Conservation (phyloP, 2,797 vertebrate genomes). For the Merluccius polli region DNA sequence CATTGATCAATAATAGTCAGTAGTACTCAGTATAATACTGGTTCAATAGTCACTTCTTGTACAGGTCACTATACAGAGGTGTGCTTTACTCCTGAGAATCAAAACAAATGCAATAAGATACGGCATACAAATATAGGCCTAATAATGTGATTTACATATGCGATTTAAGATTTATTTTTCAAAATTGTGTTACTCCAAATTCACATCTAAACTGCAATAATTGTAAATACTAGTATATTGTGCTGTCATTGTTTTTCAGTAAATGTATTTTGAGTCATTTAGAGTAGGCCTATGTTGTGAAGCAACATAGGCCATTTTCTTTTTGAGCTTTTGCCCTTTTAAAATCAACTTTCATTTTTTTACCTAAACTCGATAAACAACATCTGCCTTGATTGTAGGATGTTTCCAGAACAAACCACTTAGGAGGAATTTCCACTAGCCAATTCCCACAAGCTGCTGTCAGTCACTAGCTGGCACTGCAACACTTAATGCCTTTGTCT, state of each 20-base stretch:
- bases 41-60: background rate
- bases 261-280: background rate
- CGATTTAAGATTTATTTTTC: background rate
- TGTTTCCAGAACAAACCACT: constrained; percentile 81
- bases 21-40: background rate
- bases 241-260: background rate
- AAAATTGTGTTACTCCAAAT: background rate
- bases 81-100: background rate
- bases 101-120: background rate
- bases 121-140: background rate
- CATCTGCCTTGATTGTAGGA: constrained; percentile 78
- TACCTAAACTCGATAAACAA: constrained; percentile 75
- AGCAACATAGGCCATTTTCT: constrained; percentile 43
- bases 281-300: background rate
- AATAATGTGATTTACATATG: background rate
- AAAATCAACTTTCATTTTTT: constrained; percentile 55
- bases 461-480: constrained; percentile 79
- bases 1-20: background rate
- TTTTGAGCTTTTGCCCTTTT: constrained; percentile 55
- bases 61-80: background rate
- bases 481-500: constrained; percentile 83
- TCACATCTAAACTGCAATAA: background rate
- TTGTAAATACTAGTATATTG: background rate
- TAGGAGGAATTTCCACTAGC: constrained; percentile 75
- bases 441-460: constrained; percentile 82